Percentiles rank a stretch among this genome's conserved stretches.
These are phyloP conservation scores for Drosophila fuyamai DNA, from an alignment of 1,140 invertebrate species.

Conservation along the genomic window DNA sequence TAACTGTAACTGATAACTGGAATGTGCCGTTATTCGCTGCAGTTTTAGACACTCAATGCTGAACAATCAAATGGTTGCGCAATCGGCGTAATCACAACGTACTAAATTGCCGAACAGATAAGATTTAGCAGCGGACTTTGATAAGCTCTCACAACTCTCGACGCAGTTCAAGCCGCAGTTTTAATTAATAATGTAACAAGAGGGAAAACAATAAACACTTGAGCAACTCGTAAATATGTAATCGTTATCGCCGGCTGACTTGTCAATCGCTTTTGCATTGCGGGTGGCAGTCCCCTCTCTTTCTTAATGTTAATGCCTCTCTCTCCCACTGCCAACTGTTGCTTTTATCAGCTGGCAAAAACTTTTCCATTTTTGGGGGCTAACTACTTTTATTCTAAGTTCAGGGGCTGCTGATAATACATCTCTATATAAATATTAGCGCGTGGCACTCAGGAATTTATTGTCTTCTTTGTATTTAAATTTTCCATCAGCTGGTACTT, in stretches of 20 bases:
- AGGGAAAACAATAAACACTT: constrained; percentile 12
- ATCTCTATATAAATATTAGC: neutral
- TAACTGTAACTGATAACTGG: constrained; percentile 58
- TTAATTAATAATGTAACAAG: constrained; percentile 40
- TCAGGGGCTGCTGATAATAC: constrained; percentile 47
- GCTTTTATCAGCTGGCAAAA: constrained; percentile 37
- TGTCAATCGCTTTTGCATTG: constrained; percentile 45
- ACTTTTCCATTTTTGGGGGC: constrained; percentile 43
- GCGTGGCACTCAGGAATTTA: constrained; percentile 10
- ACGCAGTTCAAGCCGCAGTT: neutral
- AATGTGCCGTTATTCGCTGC: constrained; percentile 37
- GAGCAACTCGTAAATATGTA: constrained; percentile 25
- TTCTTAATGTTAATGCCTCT: constrained; percentile 6
- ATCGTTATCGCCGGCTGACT: constrained; percentile 68
- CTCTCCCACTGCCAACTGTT: constrained; percentile 10
- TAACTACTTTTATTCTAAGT: constrained; percentile 34
- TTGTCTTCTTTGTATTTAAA: neutral
- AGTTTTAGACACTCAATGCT: constrained; percentile 9
- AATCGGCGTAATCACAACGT: constrained; percentile 59
- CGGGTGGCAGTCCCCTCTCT: neutral
- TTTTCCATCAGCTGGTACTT: constrained; percentile 4
- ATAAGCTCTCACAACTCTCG: constrained; percentile 21
- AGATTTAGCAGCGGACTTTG: constrained; percentile 40
- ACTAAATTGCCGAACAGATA: constrained; percentile 44
- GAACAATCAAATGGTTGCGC: constrained; percentile 50